Evolutionary conservation across 2,113 vertebrate genomes (phyloP).

Genomic region (Neofelis nebulosa): DNA sequence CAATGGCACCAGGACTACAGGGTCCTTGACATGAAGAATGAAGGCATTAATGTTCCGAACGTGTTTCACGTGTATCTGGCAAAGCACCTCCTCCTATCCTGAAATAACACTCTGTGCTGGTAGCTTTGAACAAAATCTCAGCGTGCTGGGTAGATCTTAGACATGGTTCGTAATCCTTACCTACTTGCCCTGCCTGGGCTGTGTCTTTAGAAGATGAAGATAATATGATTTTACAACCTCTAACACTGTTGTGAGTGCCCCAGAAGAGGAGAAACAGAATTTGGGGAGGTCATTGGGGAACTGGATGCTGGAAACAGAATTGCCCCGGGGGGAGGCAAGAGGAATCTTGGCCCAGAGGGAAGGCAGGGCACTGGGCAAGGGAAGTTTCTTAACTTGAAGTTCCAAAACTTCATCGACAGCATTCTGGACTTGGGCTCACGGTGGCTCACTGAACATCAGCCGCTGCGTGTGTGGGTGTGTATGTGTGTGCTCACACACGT

Average conservation of each 20-base stretch:
- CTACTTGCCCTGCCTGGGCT: background rate
- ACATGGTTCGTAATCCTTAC: background rate
- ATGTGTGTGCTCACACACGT: background rate
- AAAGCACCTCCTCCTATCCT: background rate
- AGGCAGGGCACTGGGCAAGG: too few relatives aligned
- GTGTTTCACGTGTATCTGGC: background rate
- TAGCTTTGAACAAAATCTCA: background rate
- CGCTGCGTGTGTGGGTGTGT: background rate
- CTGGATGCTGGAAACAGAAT: background rate
- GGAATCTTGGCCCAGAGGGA: background rate
- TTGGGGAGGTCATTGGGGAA: background rate
- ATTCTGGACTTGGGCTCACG: background rate
- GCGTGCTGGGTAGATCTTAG: background rate
- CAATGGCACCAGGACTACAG: background rate
- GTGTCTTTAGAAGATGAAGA: background rate
- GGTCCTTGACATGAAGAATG: background rate
- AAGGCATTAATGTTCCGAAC: background rate
- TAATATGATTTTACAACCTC: background rate
- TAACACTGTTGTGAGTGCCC: background rate
- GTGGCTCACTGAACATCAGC: background rate
- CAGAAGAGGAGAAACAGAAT: background rate
- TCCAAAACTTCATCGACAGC: background rate
- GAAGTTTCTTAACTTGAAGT: background rate
- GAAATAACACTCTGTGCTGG: background rate
- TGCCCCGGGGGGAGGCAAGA: background rate